Conservation (phyloP, 2,113 vertebrate species). For the Ariopsis seemanni region DNA sequence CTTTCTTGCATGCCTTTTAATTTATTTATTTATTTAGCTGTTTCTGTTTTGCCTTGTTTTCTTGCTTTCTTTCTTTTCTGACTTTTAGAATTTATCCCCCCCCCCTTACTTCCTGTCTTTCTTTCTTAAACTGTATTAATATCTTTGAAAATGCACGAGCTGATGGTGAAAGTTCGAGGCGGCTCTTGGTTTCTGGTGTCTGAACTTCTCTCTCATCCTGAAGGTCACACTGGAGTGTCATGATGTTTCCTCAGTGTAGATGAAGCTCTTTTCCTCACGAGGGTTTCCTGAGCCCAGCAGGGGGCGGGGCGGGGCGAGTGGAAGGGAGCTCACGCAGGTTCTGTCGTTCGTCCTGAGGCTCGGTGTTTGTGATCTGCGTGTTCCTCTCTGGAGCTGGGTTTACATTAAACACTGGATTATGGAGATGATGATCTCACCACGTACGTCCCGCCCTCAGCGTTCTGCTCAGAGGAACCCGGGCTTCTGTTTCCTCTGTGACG, state of each 20-base stretch:
- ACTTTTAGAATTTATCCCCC: too few species aligned
- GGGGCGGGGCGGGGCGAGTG: neutral
- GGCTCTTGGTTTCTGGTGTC: too few species aligned
- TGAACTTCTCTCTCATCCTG: too few species aligned
- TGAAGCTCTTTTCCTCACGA: neutral
- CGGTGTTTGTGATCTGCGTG: neutral
- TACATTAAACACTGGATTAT: neutral
- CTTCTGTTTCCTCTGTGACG: neutral
- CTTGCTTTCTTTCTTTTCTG: too few species aligned
- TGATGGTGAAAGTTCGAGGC: too few species aligned
- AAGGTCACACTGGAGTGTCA: too few species aligned
- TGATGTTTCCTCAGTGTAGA: neutral
- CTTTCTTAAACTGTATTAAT: too few species aligned
- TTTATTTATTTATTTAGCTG: too few species aligned
- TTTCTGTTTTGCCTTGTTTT: too few species aligned
- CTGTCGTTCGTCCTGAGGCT: neutral
- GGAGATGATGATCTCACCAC: constrained; percentile 12
- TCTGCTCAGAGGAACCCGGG: neutral
- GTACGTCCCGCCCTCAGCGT: constrained; percentile 2
- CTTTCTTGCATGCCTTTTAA: too few species aligned
- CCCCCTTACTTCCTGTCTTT: too few species aligned
- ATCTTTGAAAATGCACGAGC: too few species aligned
- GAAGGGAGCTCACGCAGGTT: neutral
- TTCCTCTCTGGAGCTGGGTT: constrained; percentile 15
- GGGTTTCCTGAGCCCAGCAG: neutral